phyloP scores from a whole-genome alignment of 2,113 vertebrate genomes.

The Syrrhaptes paradoxus region DNA sequence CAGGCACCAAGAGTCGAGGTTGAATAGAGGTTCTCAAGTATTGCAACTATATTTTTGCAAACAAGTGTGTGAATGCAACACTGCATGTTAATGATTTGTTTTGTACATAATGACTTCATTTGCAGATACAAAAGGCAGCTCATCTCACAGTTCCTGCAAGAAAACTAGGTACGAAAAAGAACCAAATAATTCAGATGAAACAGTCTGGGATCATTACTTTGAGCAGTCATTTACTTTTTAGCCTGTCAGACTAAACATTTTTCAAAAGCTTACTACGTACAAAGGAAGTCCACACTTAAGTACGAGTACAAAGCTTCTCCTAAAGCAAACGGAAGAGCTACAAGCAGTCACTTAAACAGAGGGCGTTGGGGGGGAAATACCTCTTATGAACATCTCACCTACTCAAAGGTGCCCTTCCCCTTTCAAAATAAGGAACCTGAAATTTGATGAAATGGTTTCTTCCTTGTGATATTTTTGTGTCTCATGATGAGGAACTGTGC shows the following conservation, averaged over 20 bases:
- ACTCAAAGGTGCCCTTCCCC: not conserved
- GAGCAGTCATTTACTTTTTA: not conserved
- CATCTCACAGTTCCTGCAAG: not conserved
- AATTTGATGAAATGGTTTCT: not conserved
- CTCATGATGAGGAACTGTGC: not conserved
- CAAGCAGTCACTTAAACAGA: not conserved
- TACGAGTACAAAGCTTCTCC: not conserved
- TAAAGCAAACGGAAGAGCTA: not conserved
- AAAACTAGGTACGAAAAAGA: not conserved
- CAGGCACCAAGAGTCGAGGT: not conserved
- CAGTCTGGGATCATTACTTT: not conserved
- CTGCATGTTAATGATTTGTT: not conserved
- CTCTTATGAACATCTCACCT: not conserved
- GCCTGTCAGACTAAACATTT: not conserved
- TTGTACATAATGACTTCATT: not conserved
- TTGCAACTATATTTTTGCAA: not conserved
- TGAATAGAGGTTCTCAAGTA: not conserved
- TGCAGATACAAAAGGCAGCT: constrained; percentile 19
- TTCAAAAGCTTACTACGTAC: not conserved
- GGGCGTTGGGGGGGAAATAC: not conserved
- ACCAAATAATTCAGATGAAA: not conserved
- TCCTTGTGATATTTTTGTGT: not conserved
- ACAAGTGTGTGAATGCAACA: not conserved
- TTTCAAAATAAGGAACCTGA: not conserved
- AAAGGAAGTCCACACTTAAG: not conserved